Conservation (phyloP, 2,113 vertebrate genomes). For the Perca schrenkii region DNA sequence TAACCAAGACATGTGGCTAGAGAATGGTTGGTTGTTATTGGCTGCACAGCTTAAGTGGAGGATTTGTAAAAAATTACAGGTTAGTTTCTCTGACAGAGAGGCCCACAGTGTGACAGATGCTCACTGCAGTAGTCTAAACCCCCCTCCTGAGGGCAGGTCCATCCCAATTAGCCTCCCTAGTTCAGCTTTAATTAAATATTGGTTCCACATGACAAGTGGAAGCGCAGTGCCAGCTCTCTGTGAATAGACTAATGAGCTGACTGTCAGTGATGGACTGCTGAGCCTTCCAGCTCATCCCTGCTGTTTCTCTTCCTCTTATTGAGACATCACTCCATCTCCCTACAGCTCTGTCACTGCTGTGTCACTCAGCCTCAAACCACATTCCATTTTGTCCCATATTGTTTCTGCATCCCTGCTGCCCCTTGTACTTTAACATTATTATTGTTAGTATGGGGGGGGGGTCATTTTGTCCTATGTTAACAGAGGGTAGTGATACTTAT, state of each 20-base stretch:
- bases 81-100: conserved; percentile 3
- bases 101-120: conserved; percentile 14
- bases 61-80: background rate
- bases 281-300: conserved; percentile 31
- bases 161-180: conserved; percentile 65
- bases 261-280: conserved; percentile 31
- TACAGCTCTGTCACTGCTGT: background rate
- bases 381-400: conserved; percentile 9
- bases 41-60: background rate
- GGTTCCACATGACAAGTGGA: conserved; percentile 66
- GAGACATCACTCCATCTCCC: conserved; percentile 18
- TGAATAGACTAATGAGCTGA: conserved; percentile 60
- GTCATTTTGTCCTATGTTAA: background rate
- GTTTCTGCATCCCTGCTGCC: background rate
- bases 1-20: background rate
- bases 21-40: background rate
- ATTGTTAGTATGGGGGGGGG: background rate
- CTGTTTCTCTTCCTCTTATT: conserved; percentile 27
- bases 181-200: conserved; percentile 80
- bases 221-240: conserved; percentile 49
- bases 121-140: conserved; percentile 26
- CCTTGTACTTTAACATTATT: background rate
- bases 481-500: background rate
- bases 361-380: conserved; percentile 5
- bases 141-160: conserved; percentile 50